A percentile compares a stretch with the other conserved stretches of the same genome.
Evolutionary conservation across 2,888 invertebrate genomes (phyloP).

Genomic region (Sinotaia quadrata): DNA sequence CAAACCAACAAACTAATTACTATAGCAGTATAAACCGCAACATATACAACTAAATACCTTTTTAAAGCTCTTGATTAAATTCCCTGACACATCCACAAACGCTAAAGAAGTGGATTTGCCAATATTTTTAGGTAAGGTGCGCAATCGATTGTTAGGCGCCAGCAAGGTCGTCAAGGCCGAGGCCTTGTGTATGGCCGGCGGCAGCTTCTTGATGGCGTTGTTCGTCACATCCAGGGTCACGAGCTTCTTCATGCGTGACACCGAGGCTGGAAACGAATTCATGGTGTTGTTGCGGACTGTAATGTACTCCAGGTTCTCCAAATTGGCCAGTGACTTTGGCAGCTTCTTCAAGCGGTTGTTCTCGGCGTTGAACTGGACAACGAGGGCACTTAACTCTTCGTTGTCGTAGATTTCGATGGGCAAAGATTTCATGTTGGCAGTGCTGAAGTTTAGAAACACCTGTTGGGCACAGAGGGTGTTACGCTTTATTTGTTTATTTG

Average conservation of each 20-base stretch:
- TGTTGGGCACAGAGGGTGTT: neutral
- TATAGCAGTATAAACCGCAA: too few species aligned
- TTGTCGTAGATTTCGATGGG: slow-evolving; percentile 69
- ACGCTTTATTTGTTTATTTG: too few species aligned
- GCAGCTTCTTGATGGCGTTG: slow-evolving; percentile 65
- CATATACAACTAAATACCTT: too few species aligned
- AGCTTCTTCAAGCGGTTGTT: slow-evolving; percentile 68
- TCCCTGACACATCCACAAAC: slow-evolving; percentile 65
- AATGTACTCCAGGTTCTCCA: slow-evolving; percentile 60
- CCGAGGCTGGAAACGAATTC: slow-evolving; percentile 57
- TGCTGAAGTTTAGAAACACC: slow-evolving; percentile 58
- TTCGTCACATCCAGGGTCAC: slow-evolving; percentile 60
- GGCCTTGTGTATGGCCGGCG: slow-evolving; percentile 67
- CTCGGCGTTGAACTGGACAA: slow-evolving; percentile 62
- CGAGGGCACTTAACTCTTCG: slow-evolving; percentile 65
- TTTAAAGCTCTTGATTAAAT: slow-evolving; percentile 65
- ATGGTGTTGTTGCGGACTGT: slow-evolving; percentile 65
- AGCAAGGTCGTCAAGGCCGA: slow-evolving; percentile 52
- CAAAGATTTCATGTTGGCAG: slow-evolving; percentile 61
- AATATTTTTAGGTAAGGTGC: slow-evolving; percentile 66
- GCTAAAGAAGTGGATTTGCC: slow-evolving; percentile 61
- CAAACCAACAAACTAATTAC: too few species aligned
- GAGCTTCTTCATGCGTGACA: slow-evolving; percentile 60
- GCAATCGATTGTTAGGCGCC: slow-evolving; percentile 64
- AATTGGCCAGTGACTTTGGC: slow-evolving; percentile 59